phyloP scores from a whole-genome alignment of 2,113 vertebrate genomes.

The Lipotes vexillifer region DNA sequence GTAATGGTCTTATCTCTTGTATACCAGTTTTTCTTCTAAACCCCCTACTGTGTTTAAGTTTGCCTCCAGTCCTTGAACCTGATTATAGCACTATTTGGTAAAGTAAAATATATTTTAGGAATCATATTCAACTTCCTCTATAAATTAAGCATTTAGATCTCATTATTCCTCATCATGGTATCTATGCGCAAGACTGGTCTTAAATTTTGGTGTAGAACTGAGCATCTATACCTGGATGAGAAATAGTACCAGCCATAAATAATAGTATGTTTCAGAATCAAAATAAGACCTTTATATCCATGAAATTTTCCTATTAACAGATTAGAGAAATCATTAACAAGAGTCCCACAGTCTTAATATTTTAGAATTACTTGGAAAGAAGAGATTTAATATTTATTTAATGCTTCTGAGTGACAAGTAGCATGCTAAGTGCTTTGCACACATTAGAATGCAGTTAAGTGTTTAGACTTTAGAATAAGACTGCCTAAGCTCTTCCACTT shows the following conservation, averaged over 20 bases:
- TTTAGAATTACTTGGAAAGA: neutral
- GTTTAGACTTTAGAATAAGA: neutral
- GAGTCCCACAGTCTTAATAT: neutral
- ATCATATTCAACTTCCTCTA: neutral
- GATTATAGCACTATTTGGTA: neutral
- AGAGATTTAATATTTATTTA: neutral
- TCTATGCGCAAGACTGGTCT: neutral
- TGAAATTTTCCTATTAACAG: neutral
- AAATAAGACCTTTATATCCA: neutral
- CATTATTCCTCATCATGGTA: neutral
- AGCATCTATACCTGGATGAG: neutral
- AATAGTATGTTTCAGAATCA: neutral
- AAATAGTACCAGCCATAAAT: neutral
- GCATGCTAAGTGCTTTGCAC: neutral
- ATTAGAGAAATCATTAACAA: neutral
- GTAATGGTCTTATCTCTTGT: neutral
- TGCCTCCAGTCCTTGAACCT: neutral
- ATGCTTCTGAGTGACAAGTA: neutral
- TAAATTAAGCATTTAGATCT: neutral
- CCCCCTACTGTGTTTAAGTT: neutral
- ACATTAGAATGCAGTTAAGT: neutral
- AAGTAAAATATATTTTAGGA: slow-evolving; percentile 17
- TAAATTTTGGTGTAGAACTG: neutral
- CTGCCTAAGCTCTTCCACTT: neutral
- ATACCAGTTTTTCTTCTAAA: neutral